These are phyloP conservation scores for Peucedramus taeniatus DNA, from an alignment of 2,113 vertebrate species.

Conservation along the genomic window DNA sequence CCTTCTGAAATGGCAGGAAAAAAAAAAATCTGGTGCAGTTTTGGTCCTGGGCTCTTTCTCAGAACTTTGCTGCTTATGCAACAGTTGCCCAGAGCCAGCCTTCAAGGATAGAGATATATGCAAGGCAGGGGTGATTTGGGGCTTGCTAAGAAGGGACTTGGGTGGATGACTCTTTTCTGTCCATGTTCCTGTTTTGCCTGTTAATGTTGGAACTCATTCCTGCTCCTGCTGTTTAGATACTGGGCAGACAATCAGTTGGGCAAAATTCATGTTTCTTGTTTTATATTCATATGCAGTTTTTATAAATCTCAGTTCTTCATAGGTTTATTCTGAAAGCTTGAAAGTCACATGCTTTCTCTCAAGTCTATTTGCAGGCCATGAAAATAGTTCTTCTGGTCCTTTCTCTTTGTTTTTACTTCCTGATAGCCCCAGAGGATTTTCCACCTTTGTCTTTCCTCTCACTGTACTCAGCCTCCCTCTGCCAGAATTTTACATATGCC, in stretches of 20 bases:
- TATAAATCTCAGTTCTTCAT: background rate
- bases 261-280: background rate
- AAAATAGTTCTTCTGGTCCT: background rate
- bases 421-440: background rate
- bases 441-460: background rate
- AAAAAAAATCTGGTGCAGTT: background rate
- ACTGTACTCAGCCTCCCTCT: background rate
- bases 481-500: background rate
- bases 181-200: background rate
- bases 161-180: background rate
- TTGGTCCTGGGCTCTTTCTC: background rate
- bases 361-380: background rate
- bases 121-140: background rate
- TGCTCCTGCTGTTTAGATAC: background rate
- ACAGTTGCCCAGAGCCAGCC: background rate
- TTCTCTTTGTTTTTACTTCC: background rate
- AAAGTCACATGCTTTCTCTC: background rate
- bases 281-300: background rate
- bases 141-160: background rate
- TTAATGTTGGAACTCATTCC: background rate
- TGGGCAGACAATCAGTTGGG: background rate
- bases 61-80: background rate
- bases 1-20: background rate
- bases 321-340: background rate
- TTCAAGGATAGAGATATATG: rapidly evolving